Base-by-base conservation (phyloP, 2,113 vertebrate genomes). In the Dipodomys stephensi region DNA sequence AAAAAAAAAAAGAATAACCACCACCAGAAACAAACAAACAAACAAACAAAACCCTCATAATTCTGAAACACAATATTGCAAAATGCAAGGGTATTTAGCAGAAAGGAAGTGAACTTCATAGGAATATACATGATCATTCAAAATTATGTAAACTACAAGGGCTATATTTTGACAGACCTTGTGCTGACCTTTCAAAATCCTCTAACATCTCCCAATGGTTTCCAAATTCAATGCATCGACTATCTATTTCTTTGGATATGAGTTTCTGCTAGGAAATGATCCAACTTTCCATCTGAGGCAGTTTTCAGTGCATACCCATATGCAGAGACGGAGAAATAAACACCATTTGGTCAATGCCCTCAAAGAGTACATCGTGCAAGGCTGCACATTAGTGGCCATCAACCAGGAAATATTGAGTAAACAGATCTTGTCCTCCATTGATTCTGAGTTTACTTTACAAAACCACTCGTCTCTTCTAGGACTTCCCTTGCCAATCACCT, bases 401-500 rank as follows among this genome's bases (percentile, higher is more conserved):
- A 91, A 74, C 92, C 94, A 97, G 96, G 97, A 98, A 98, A 91
- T 95, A 92, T 88, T 98, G 94, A 90, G 94, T 97, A 97, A 97
- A 97, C 94, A 96, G 93, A 96, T 77, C 57, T 16, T 91, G 85
- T 85, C 74, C 82, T 97, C 93, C 95, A 95, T 94, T 96, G 95
- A 94, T 87, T 96, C 95, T 82, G 28, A 78, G 94, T 98, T 98
- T 97, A 97, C 97, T 97, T 95, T 96, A 97, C 98, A 96, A 94
- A 97, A 97, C 95, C 97, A 97, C 97, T 98, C 96, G 97, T 98
- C 96, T 98, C 97, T 95, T 93, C 87, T 79, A 94, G 95, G 95
- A 97, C 94, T 97, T 97, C 95, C 97, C 96, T 92, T 98, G 95
- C 91, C 97, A 96, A 92, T 98, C 97, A 97, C 97, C 97, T 97